A percentile compares a stretch with the other conserved stretches of the same genome.
Conservation (phyloP, 2,113 vertebrate species). For the Lathamus discolor region DNA sequence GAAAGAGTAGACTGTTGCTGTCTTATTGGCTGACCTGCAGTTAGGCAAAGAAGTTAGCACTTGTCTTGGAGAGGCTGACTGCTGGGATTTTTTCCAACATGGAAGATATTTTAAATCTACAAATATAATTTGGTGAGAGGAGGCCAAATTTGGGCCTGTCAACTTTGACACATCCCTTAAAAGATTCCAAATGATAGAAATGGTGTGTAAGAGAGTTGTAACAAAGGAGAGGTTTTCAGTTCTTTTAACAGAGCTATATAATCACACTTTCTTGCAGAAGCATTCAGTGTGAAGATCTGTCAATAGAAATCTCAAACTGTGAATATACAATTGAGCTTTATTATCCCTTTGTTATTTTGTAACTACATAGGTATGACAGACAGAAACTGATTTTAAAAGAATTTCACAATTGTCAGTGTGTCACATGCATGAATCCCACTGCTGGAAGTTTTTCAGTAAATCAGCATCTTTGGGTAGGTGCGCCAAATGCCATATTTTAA, state of each 20-base stretch:
- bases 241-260: slow-evolving; percentile 75
- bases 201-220: slow-evolving; percentile 69
- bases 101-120: slow-evolving; percentile 64
- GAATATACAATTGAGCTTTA: slow-evolving; percentile 85
- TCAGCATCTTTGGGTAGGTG: slow-evolving; percentile 86
- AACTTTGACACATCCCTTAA: slow-evolving; percentile 70
- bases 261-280: slow-evolving; percentile 76
- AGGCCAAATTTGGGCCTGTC: slow-evolving; percentile 78
- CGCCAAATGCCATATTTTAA: slow-evolving; percentile 42
- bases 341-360: slow-evolving; percentile 83
- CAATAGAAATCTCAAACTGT: slow-evolving; percentile 85
- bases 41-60: background rate
- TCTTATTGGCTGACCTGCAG: background rate
- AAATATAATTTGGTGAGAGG: slow-evolving; percentile 71
- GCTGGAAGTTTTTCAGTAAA: slow-evolving; percentile 92
- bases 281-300: slow-evolving; percentile 76
- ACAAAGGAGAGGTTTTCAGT: slow-evolving; percentile 74
- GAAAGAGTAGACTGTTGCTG: background rate
- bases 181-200: slow-evolving; percentile 72
- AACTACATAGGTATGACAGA: slow-evolving; percentile 95
- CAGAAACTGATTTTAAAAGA: slow-evolving; percentile 90
- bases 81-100: slow-evolving; percentile 34
- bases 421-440: slow-evolving; percentile 92
- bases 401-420: slow-evolving; percentile 88
- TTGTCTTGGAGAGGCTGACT: slow-evolving; percentile 32